Base-by-base conservation (phyloP, 92 coral and sea anemone genomes). In the Zoanthus sansibaricus region DNA sequence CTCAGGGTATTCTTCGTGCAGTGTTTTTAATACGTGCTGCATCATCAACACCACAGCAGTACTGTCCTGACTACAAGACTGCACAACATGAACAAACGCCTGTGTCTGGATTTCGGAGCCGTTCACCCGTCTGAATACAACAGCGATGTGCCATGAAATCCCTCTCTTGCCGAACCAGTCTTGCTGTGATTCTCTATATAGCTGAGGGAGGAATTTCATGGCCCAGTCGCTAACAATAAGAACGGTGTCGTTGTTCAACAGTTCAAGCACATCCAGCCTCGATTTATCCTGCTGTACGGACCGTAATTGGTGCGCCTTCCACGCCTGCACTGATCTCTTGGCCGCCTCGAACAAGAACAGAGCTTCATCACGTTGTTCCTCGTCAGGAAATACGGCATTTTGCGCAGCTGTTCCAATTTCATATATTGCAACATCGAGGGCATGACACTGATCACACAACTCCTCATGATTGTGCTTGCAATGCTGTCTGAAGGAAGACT, bases 291-390 rank as follows among this genome's bases (percentile, higher is more conserved):
- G 86, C 42, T 5, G 72, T 30, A 87, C 90, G 14, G 86, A 87
- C 46, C 86, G 90, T 69, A 87, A 70, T 54, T 78, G 84, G 72
- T 87, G 90, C 54, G 67, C 68, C 86, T 87, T 87, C 90, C 90
- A 87, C 32, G 49, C 48, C 56, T 87, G 86, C 54, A 87, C 70
- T 2, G 71, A 51, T 87, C 75, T 62, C 70, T 45, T 77, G 8
- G 90, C 90, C 61, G 86, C 10, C 79, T 87, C 51, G 47, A 30
- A 87, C 77, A 87, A 56, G 21, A 14, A 74, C 30, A 74, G 21
- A 3, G 12, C 44, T 48, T 74, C 78, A 51, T 74, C 78, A 17
- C 78, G 25, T 74, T 74, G 54, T 45, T 74, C 58, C 44, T 74
- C 78, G 17, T n/a, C 15, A 51, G 11, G 78, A 74, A 74, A 74